Base-by-base conservation (phyloP, 1,140 invertebrate genomes). In the Cepaea nemoralis region DNA sequence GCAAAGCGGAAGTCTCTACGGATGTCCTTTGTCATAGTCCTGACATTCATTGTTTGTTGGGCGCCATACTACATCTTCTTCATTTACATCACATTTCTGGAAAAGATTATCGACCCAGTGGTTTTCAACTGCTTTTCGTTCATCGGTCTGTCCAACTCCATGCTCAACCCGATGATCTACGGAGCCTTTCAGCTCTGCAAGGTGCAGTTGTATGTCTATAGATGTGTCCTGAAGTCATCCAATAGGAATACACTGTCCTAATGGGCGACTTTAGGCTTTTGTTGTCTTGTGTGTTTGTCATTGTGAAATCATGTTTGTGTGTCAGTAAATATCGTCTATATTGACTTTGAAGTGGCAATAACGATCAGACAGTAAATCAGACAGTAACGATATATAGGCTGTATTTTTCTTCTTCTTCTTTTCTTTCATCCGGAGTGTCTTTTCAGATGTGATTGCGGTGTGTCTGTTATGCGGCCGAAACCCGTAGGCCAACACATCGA, bases 161-260 rank as follows among this genome's bases (percentile, higher is more conserved):
- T 97, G 84, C 93, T 96, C 67, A 97, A 97, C 92, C 96, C 96
- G 1, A 91, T 96, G n/a, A 97, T 97, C 85, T 97, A 97, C 83
- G 96, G 96, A 69, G 95, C 95, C 14, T 97, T 97, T 91, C 95
- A 96, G 77, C 85, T 91, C 73, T 91, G 89, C 87, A 89, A 89
- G 88, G 87, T 88, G 86, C 83, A 83, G 40, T 80, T 67, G 78
- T 86, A 88, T 85, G 89, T 74, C 71, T 84, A 86, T 81, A 91
- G 88, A 89, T 91, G 88, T 89, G 89, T 90, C 27, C 59, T 31
- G 33, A n/a, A 27, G 59, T 63, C 59, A 31, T 63, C 59, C 59
- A 27, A 27, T 63, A 63, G 59, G 59, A 55, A n/a, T 63, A 63
- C 59, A 16, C 33, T 63, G 27, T 63, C 22, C 59, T 27, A 10